Base-by-base conservation (phyloP, 2,888 invertebrate genomes). In the Spodoptera picta region DNA sequence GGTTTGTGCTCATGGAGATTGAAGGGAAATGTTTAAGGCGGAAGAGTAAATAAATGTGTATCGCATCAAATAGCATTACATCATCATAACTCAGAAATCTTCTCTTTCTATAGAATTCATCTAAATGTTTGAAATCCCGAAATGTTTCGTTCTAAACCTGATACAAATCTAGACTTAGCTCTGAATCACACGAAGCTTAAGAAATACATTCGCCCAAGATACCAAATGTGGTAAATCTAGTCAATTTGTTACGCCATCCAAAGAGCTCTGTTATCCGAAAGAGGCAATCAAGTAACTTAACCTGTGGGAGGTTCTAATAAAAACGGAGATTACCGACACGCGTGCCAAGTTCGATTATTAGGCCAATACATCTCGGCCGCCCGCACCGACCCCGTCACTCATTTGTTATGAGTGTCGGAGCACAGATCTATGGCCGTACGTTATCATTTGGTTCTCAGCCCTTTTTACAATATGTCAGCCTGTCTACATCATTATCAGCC, bases 341-440 rank as follows among this genome's bases (percentile, higher is more conserved):
- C 48, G 44, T 66, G 66, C 60, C 66, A 54, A 56, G 49, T 47
- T 46, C 48, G 60, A 60, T 69, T 71, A 71, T 69, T 49, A 66
- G 45, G 52, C 55, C 72, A 71, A 69, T 69, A 71, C 49, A 66
- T 71, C 69, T 24, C 27, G 9, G 43, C 47, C 46, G 23, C 31
- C 54, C 45, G 47, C 52, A 27, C 44, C 54, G 7, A 6, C 43
- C 43, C 14, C 60, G 27, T 27, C 7, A 69, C 60, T 42, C 72
- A 71, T 69, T 71, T 60, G 52, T 71, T 71, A 56, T 60, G 41
- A 46, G 9, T 66, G 72, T 49, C 68, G 27, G 44, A 24, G 46
- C 1, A 48, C 23, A 71, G 48, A 69, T 60, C 48, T 55, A 71
- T 60, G 46, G 60, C 14, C 31, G 46, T n/a, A 44, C 60, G 53